Base-by-base conservation (phyloP, 37 sponge, comb jelly and placozoan genomes). In the Crambe crambe region DNA sequence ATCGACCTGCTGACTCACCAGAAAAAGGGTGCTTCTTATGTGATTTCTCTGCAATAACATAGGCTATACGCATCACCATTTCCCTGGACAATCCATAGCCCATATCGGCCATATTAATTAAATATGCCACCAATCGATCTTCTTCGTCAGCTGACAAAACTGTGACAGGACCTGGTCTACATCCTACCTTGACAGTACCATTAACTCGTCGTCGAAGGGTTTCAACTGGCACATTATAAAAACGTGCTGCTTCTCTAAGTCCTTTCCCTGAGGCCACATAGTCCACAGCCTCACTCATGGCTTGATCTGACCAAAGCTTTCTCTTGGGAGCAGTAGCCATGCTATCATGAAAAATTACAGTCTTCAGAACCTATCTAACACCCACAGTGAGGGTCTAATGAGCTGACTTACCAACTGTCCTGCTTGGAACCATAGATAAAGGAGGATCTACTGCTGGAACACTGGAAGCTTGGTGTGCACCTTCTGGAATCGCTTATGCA, bases 91-190 rank as follows among this genome's bases (percentile, higher is more conserved):
- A 31, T 25, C 88, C 64, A 58, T 42, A 81, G 41, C 88, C 88
- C 77, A 76, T 81, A 31, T 87, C 82, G 22, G 82, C 44, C 82
- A 87, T 87, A 21, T 81, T 25, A 40, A 83, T 58, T 22, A 81
- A 8, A 58, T 81, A 87, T 44, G n/a, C 30, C 26, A 17, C 71
- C 54, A 81, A 41, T 17, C 3, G 56, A 10, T 77, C 75, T 63
- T 88, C 89, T 35, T 84, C 78, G 9, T 75, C 77, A 25, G 72
- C 51, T 3, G 88, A 81, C 9, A 87, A 68, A 6, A 87, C 73
- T 0, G 82, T 80, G 12, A 60, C 36, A 25, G 88, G 81, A 20
- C 88, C 88, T 35, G 88, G 82, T 69, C 72, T 74, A 60, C 81
- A 78, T 3, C 22, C 68, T 15, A 79, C 12, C 21, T 43, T 80